Conservation (phyloP, 1,140 invertebrate species). For the Chlorops oryzae region DNA sequence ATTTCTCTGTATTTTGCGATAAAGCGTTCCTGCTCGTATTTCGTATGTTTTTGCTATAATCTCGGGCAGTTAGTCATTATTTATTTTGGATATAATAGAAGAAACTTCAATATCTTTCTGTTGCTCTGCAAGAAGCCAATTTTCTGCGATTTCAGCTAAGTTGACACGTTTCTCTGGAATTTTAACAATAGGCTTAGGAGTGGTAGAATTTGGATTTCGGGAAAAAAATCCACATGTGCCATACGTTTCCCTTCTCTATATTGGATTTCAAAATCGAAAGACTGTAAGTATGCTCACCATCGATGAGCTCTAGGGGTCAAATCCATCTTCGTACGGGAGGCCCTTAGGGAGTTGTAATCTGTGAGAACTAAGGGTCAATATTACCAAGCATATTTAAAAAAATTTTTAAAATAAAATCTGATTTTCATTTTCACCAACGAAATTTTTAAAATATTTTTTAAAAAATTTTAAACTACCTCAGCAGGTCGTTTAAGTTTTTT, state of each 20-base stretch:
- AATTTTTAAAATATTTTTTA: no score
- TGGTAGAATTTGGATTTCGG: slow-evolving; percentile 11
- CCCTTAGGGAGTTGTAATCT: slow-evolving; percentile 35
- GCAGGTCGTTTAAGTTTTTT: no score
- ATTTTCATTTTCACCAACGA: background rate
- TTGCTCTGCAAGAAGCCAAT: slow-evolving; percentile 26
- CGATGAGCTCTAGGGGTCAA: slow-evolving; percentile 22
- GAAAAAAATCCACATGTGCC: slow-evolving; percentile 18
- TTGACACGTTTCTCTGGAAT: slow-evolving; percentile 18
- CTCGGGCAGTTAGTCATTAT: slow-evolving; percentile 16
- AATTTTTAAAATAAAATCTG: slow-evolving; percentile 7
- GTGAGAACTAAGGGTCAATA: slow-evolving; percentile 21
- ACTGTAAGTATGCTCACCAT: slow-evolving; percentile 29
- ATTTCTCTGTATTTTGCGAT: slow-evolving; percentile 18
- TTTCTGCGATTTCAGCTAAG: slow-evolving; percentile 14
- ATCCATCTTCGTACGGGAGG: slow-evolving; percentile 23
- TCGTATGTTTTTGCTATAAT: slow-evolving; percentile 22
- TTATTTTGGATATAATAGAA: slow-evolving; percentile 12
- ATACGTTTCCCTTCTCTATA: slow-evolving; percentile 10
- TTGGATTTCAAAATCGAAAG: slow-evolving; percentile 22
- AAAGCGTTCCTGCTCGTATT: slow-evolving; percentile 19
- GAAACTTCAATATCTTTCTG: slow-evolving; percentile 16
- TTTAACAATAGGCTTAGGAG: background rate
- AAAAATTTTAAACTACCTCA: no score
- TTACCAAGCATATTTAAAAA: background rate